Evolutionary conservation across 2,113 vertebrate species (phyloP).

Genomic region (Cromileptes altivelis): DNA sequence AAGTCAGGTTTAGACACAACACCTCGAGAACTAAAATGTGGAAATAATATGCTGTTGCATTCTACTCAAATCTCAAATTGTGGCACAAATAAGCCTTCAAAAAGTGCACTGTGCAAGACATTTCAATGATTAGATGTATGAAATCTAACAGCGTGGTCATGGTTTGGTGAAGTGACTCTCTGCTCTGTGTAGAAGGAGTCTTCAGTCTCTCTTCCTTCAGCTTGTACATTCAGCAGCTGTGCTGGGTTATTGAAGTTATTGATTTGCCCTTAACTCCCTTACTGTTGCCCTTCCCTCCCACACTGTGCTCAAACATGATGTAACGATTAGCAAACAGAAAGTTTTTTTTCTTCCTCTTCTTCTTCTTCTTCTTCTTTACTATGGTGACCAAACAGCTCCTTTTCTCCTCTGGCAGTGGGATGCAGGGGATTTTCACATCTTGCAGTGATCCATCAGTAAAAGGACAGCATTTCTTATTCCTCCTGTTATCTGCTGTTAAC

Average conservation of each 20-base stretch:
- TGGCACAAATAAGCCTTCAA: not conserved
- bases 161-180: constrained; percentile 5
- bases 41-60: not conserved
- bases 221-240: constrained; percentile 27
- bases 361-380: constrained; percentile 11
- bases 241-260: constrained; percentile 42
- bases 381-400: constrained; percentile 12
- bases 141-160: not conserved
- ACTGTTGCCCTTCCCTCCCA: constrained; percentile 49
- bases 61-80: not conserved
- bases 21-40: not conserved
- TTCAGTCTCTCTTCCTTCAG: constrained; percentile 16
- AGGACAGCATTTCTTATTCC: not conserved
- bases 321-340: constrained; percentile 52
- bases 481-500: not conserved
- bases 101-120: not conserved
- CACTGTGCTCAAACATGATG: constrained; percentile 52
- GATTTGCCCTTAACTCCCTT: constrained; percentile 48
- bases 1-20: not conserved
- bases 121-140: not conserved
- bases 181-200: constrained; percentile 7
- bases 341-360: constrained; percentile 6
- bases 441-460: not conserved
- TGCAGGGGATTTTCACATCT: constrained; percentile 22
- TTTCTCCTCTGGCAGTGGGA: constrained; percentile 8